Evolutionary conservation across 1,140 invertebrate species (phyloP).

Genomic region (Ips typographus): DNA sequence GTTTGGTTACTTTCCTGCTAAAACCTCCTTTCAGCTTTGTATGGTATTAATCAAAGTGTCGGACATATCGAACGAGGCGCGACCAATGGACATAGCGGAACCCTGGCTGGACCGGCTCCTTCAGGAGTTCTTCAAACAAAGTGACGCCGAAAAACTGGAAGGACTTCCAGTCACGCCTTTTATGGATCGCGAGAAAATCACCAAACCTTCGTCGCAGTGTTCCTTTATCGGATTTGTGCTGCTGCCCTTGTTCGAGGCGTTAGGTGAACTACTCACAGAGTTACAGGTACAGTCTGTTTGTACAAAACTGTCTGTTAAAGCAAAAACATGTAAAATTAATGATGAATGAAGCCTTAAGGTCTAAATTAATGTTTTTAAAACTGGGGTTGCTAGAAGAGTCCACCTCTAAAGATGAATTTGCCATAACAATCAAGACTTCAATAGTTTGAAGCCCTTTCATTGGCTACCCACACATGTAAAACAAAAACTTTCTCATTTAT

Average conservation of each 20-base stretch:
- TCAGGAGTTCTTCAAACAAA: slow-evolving; percentile 79
- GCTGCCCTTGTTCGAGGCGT: slow-evolving; percentile 75
- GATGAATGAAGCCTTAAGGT: too few species aligned
- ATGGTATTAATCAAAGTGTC: slow-evolving; percentile 87
- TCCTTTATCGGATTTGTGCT: slow-evolving; percentile 84
- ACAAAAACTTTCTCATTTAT: too few species aligned
- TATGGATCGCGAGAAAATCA: slow-evolving; percentile 89
- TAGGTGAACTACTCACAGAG: slow-evolving; percentile 71
- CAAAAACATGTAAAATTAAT: slow-evolving; percentile 26
- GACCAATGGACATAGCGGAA: slow-evolving; percentile 82
- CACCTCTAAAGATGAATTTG: too few species aligned
- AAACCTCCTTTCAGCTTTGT: slow-evolving; percentile 61
- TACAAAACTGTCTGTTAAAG: too few species aligned
- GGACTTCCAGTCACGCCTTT: slow-evolving; percentile 84
- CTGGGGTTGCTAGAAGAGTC: too few species aligned
- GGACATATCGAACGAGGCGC: slow-evolving; percentile 84
- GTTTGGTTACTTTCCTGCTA: neutral
- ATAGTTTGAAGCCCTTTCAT: too few species aligned
- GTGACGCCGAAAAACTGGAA: slow-evolving; percentile 81
- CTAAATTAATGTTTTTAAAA: too few species aligned
- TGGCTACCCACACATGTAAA: too few species aligned
- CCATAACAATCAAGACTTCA: too few species aligned
- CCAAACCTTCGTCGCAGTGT: slow-evolving; percentile 82
- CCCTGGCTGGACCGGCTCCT: slow-evolving; percentile 81
- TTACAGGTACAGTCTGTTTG: slow-evolving; percentile 57